phyloP scores from a whole-genome alignment of 2,888 invertebrate species.

The Mimachlamys varia region DNA sequence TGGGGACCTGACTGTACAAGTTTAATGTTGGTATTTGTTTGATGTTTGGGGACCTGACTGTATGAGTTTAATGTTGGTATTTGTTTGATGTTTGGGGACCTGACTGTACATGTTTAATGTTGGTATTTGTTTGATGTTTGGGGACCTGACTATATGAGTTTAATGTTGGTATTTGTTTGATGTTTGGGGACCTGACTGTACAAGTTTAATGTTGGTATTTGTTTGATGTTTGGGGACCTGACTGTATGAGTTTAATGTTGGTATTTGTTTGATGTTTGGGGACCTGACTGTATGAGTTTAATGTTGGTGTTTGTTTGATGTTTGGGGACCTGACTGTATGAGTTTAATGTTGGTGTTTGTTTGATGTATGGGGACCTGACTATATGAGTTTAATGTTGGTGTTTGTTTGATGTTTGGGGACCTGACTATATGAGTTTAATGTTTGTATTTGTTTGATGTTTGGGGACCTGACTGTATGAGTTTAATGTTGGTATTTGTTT shows the following conservation, averaged over 20 bases:
- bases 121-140: conserved; percentile 68
- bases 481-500: background rate
- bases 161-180: background rate
- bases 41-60: conserved; percentile 92
- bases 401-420: conserved; percentile 86
- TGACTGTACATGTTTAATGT: conserved; percentile 82
- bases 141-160: conserved; percentile 93
- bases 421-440: conserved; percentile 84
- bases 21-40: background rate
- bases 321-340: conserved; percentile 94
- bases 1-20: conserved; percentile 99
- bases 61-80: background rate
- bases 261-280: conserved; percentile 83
- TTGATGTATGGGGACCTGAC: conserved; percentile 91
- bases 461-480: conserved; percentile 93
- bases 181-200: conserved; percentile 97
- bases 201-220: conserved; percentile 84
- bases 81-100: conserved; percentile 87
- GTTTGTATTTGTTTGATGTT: conserved; percentile 56
- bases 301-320: background rate
- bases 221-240: conserved; percentile 89
- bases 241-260: background rate
- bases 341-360: background rate
- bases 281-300: conserved; percentile 88
- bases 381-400: background rate